phyloP scores from a whole-genome alignment of 2,888 invertebrate species.

The Lomographa bimaculata region DNA sequence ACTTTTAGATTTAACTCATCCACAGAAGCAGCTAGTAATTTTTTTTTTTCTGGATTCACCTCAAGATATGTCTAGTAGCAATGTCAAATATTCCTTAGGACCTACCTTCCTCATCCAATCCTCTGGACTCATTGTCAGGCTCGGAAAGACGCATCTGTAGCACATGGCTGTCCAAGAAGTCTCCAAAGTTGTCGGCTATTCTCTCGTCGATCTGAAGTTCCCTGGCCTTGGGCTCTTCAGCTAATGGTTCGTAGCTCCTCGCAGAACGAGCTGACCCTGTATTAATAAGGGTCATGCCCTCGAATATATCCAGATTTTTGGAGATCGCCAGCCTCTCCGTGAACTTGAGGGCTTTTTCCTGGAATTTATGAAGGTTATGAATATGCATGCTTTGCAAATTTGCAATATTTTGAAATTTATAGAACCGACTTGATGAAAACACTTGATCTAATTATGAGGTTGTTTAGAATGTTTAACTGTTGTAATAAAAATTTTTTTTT shows the following conservation, averaged over 20 bases:
- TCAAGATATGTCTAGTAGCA: too few species aligned
- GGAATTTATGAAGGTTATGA: constrained; percentile 37
- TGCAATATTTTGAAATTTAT: too few species aligned
- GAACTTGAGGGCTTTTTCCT: constrained; percentile 85
- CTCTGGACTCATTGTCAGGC: constrained; percentile 60
- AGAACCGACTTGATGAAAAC: too few species aligned
- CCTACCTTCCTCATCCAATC: constrained; percentile 76
- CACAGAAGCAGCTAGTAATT: too few species aligned
- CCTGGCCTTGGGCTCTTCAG: constrained; percentile 70
- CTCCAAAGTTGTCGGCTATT: constrained; percentile 70
- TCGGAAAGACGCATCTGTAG: constrained; percentile 72
- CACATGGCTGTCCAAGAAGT: constrained; percentile 74
- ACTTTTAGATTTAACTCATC: too few species aligned
- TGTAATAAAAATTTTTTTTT: too few species aligned
- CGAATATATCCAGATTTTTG: constrained; percentile 76
- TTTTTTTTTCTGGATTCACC: too few species aligned
- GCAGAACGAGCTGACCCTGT: constrained; percentile 77
- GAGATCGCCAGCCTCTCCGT: constrained; percentile 83
- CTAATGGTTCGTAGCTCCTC: constrained; percentile 70
- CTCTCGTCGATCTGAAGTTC: constrained; percentile 73
- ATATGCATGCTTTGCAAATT: constrained; percentile 12
- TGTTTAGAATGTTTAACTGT: neutral
- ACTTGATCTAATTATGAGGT: too few species aligned
- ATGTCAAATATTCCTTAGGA: too few species aligned
- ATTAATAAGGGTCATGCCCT: constrained; percentile 78